Evolutionary conservation across 2,797 vertebrate species (phyloP), one percentile per base, ranked within the genome.

Genomic region (Hemibagrus guttatus): DNA sequence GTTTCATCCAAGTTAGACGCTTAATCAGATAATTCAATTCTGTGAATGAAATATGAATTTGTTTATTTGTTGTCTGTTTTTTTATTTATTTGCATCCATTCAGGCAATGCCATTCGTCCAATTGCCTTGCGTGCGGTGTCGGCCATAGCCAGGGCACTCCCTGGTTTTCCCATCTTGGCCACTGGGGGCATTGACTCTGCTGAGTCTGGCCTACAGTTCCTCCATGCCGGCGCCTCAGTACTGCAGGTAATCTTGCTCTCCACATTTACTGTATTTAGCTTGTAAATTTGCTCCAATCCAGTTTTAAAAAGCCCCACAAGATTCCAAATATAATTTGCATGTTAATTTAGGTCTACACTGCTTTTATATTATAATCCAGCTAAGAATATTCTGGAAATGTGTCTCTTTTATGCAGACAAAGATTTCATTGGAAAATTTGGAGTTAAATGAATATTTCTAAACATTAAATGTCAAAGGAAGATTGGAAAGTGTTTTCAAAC

Each of bases 161-260:
- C 97, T 4, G 96, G 95, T 68, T 98, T 98, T 90, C 97, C 97
- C 28, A 87, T 99, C 85, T 87, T 99, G 91, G 98, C 97, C 72
- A 98, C 98, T 0, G 97, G 98, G 61, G 98, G 98, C 52, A 98
- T 99, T 0, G 97, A 99, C 92, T 99, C 98, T 13, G 98, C 98
- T 71, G 97, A 99, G 86, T 91, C 95, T 0, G 97, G 97, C 1
- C 94, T 98, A 17, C 97, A 98, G 92, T 98, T 99, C 89, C 97
- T 99, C 66, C 97, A 99, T 11, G 95, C 96, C 0, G 97, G 97
- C 0, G 97, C 98, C 69, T 97, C 97, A 0, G 95, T 97, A 64
- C 91, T 99, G 66, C 97, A 99, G 97, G 98, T 98, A 89, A 66
- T 49, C 8, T 87, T 58, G 13, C 7, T 16, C 19, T 68, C 9